Evolutionary conservation across 2,797 vertebrate genomes (phyloP).

Genomic region (Lateolabrax maculatus): DNA sequence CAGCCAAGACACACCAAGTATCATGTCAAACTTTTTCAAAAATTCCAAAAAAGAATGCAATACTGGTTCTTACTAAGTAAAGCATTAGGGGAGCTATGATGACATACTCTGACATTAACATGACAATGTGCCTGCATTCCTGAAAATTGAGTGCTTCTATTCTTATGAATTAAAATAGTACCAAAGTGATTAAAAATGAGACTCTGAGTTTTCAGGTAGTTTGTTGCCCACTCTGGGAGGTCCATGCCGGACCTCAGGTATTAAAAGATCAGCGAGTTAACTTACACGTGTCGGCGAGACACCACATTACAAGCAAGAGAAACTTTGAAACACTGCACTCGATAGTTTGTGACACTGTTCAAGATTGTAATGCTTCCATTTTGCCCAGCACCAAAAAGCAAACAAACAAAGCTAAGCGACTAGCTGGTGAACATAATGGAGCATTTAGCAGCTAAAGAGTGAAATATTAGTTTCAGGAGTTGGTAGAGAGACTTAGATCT

Average conservation of each 20-base stretch:
- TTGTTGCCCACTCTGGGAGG: neutral
- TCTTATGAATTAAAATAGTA: neutral
- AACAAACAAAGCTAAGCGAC: neutral
- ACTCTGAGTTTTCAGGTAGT: neutral
- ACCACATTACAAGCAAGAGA: neutral
- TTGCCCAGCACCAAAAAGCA: neutral
- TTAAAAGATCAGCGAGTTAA: neutral
- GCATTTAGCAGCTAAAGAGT: neutral
- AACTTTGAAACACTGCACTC: neutral
- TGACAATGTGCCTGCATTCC: conserved; percentile 21
- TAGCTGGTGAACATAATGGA: neutral
- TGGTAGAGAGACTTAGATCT: neutral
- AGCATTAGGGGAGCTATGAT: conserved; percentile 5
- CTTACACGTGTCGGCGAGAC: neutral
- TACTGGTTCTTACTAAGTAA: conserved; percentile 14
- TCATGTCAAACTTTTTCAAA: conserved; percentile 40
- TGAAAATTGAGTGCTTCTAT: neutral
- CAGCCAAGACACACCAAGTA: conserved; percentile 29
- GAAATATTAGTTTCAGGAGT: neutral
- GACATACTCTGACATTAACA: conserved; percentile 15
- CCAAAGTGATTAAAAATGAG: neutral
- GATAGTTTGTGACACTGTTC: neutral
- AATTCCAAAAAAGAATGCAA: conserved; percentile 14
- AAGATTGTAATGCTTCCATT: neutral
- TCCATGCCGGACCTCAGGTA: neutral